phyloP scores from a whole-genome alignment of 2,797 vertebrate species.

The Nannoperca obscura region DNA sequence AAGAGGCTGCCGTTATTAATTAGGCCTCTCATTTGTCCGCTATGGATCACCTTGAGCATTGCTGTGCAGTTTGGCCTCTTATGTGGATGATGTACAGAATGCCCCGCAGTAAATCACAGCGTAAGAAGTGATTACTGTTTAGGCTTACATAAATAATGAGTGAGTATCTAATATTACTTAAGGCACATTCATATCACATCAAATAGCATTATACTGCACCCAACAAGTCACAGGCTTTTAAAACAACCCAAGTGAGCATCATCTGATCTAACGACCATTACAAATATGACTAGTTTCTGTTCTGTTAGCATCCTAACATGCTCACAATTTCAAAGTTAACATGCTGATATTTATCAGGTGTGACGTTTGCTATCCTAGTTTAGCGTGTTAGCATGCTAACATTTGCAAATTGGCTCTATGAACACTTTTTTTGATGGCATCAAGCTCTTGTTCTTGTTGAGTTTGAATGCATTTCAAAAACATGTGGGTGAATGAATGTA shows the following conservation, averaged over 20 bases:
- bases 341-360: neutral
- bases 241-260: neutral
- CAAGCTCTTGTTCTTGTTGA: neutral
- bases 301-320: neutral
- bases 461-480: neutral
- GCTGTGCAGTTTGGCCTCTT: constrained; percentile 43
- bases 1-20: constrained; percentile 73
- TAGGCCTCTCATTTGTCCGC: constrained; percentile 70
- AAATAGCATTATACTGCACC: neutral
- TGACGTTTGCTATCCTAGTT: neutral
- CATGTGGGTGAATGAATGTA: neutral
- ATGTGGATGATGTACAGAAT: constrained; percentile 50
- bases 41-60: constrained; percentile 77
- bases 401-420: neutral
- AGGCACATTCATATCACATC: neutral
- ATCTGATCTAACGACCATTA: neutral
- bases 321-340: neutral
- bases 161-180: constrained; percentile 27
- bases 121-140: constrained; percentile 52
- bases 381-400: neutral
- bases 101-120: constrained; percentile 47
- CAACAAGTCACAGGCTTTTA: neutral
- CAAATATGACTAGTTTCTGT: neutral
- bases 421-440: neutral
- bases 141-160: constrained; percentile 57